Conservation (phyloP, 1,140 invertebrate genomes). For the Papilio polytes region DNA sequence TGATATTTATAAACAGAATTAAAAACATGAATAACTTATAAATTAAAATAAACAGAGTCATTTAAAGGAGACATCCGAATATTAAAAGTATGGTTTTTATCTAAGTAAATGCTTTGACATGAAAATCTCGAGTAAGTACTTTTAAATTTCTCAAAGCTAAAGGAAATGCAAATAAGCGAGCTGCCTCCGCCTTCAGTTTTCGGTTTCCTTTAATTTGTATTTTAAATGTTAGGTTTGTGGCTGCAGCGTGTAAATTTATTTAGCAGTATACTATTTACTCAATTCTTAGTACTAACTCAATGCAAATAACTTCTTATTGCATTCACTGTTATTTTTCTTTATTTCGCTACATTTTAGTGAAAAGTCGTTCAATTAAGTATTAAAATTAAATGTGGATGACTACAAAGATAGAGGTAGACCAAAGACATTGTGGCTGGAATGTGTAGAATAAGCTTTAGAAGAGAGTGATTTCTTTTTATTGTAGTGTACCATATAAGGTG, state of each 20-base stretch:
- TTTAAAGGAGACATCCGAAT: not conserved
- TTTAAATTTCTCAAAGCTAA: constrained; percentile 14
- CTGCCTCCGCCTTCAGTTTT: constrained; percentile 6
- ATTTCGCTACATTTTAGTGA: no score
- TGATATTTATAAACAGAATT: no score
- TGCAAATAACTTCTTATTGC: not conserved
- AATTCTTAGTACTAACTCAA: not conserved
- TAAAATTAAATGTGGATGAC: no score
- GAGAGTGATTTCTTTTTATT: no score
- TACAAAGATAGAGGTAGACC: no score
- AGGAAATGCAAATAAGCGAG: constrained; percentile 17
- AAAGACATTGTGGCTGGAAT: no score
- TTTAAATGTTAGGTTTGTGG: constrained; percentile 9
- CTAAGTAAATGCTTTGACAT: not conserved
- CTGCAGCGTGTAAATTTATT: constrained; percentile 9
- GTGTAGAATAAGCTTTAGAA: no score
- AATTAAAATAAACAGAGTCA: no score
- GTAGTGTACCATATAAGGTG: no score
- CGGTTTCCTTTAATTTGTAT: constrained; percentile 13
- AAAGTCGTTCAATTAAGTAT: no score
- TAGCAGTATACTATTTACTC: not conserved
- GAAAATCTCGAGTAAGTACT: not conserved
- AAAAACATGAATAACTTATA: no score
- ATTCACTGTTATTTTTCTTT: not conserved
- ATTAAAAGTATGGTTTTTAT: constrained; percentile 4